Conservation (phyloP, 2,797 vertebrate genomes). For the Acomys russatus region DNA sequence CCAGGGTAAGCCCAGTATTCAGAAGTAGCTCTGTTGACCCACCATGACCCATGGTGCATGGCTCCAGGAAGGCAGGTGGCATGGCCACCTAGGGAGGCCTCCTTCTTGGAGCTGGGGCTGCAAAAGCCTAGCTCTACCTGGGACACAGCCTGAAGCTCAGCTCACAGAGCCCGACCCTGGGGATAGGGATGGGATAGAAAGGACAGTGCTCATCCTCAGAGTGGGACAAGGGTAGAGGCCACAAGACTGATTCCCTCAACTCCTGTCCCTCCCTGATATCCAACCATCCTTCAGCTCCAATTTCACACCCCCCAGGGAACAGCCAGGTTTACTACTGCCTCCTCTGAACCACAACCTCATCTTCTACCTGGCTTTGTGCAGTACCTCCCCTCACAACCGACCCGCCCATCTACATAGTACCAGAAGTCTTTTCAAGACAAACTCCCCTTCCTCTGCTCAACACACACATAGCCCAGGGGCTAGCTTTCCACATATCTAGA, state of each 20-base stretch:
- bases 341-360: not conserved
- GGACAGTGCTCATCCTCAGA: not conserved
- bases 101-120: not conserved
- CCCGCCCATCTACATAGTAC: not conserved
- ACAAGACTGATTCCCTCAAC: too few species aligned
- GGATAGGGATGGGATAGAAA: not conserved
- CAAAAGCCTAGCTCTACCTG: not conserved
- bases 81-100: not conserved
- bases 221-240: not conserved
- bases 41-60: not conserved
- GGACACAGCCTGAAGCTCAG: not conserved
- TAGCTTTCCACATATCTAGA: not conserved
- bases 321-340: not conserved
- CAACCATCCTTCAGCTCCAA: not conserved
- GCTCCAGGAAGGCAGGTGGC: not conserved
- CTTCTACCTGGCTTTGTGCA: not conserved
- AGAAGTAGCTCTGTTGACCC: not conserved
- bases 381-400: not conserved
- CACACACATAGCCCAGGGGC: not conserved
- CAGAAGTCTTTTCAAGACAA: not conserved
- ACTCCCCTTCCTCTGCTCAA: not conserved
- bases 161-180: not conserved
- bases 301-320: not conserved
- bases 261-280: not conserved
- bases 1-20: not conserved